These are phyloP conservation scores for Eleutherodactylus coqui DNA, from an alignment of 2,797 vertebrate genomes.

Conservation along the genomic window DNA sequence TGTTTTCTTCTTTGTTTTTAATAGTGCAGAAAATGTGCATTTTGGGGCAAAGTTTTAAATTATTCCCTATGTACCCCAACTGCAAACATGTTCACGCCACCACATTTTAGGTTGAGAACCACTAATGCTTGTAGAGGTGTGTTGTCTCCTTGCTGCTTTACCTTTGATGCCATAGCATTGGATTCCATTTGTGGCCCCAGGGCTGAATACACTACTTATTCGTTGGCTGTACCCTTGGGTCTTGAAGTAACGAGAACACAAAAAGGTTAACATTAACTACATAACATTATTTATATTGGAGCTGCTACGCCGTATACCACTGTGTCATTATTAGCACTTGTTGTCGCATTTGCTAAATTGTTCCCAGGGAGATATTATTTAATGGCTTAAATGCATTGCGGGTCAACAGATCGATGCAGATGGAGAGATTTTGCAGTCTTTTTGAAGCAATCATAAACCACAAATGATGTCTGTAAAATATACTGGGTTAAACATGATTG, in stretches of 20 bases:
- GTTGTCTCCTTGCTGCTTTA: not conserved
- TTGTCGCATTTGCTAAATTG: not conserved
- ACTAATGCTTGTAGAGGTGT: not conserved
- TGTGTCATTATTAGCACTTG: not conserved
- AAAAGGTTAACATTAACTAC: not conserved
- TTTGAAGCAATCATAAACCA: not conserved
- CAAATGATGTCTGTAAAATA: not conserved
- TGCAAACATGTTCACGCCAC: not conserved
- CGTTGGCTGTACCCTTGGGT: not conserved
- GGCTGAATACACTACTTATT: not conserved
- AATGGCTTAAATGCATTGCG: not conserved
- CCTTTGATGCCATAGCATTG: not conserved
- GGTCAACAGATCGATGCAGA: not conserved
- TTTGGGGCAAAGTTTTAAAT: not conserved
- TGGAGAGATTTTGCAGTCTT: not conserved
- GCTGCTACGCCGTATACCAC: not conserved
- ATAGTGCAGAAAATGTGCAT: not conserved
- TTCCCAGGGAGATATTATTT: not conserved
- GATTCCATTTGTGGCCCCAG: not conserved
- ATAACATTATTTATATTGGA: not conserved
- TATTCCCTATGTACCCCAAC: not conserved
- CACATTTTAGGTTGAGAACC: not conserved
- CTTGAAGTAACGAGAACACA: not conserved
- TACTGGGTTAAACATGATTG: not conserved
- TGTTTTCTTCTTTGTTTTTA: not conserved